Conservation (phyloP, 2,113 vertebrate genomes). For the Smithornis capensis region DNA sequence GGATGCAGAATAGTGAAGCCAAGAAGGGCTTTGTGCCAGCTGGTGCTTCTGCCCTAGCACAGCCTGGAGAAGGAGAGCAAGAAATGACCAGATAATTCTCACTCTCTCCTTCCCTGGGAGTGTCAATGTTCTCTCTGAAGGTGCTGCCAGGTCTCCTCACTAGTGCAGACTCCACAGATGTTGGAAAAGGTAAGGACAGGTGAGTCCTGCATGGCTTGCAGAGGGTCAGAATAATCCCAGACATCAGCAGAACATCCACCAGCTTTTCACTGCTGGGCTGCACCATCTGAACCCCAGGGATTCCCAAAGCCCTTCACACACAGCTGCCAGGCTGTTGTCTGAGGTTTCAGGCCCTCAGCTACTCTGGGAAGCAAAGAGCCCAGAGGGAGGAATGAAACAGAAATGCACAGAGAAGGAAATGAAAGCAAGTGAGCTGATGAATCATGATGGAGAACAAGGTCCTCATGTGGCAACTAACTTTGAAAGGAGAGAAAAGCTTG, state of each 20-base stretch:
- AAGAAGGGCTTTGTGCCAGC: neutral
- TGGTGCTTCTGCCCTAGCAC: neutral
- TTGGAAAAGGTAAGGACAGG: neutral
- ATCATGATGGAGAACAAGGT: neutral
- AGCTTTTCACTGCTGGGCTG: neutral
- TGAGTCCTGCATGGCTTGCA: neutral
- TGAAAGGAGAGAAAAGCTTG: neutral
- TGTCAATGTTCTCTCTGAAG: neutral
- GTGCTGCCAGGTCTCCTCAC: neutral
- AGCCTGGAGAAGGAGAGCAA: neutral
- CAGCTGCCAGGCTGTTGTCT: neutral
- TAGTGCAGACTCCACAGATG: neutral
- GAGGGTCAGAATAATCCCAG: neutral
- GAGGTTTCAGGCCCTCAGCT: neutral
- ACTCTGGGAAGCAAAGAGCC: neutral
- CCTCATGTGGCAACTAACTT: neutral
- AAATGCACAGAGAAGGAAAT: neutral
- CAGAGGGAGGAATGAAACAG: neutral
- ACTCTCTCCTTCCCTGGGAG: neutral
- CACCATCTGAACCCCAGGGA: accelerated
- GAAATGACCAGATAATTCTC: neutral
- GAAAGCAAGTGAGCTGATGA: neutral
- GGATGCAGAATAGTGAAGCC: neutral
- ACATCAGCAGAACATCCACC: neutral
- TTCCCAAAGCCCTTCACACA: neutral